These are phyloP conservation scores for Lamprotornis superbus DNA, from an alignment of 2,113 vertebrate species.

Conservation along the genomic window DNA sequence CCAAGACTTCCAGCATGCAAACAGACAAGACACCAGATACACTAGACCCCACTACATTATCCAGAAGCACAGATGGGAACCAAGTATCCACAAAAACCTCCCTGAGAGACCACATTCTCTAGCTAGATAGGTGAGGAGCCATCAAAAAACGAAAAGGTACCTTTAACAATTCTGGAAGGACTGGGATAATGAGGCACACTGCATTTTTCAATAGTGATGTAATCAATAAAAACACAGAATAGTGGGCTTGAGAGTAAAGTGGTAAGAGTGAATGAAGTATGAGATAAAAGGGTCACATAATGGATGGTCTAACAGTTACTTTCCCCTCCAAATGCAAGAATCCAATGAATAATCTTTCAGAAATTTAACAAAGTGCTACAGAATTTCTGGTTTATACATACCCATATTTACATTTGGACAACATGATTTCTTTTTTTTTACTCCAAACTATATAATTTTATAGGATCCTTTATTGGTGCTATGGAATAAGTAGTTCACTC, in stretches of 20 bases:
- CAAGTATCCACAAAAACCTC: background rate
- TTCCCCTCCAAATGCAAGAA: background rate
- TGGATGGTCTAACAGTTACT: background rate
- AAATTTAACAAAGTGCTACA: background rate
- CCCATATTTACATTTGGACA: background rate
- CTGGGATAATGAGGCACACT: background rate
- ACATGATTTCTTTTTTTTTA: background rate
- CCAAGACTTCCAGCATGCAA: background rate
- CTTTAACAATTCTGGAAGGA: background rate
- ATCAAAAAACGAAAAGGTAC: background rate
- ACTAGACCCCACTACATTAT: background rate
- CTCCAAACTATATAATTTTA: background rate
- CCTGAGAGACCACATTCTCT: background rate
- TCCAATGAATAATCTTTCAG: background rate
- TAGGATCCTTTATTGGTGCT: background rate
- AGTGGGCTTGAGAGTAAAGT: background rate
- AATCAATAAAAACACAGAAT: background rate
- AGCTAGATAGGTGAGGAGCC: background rate
- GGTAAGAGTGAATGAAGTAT: background rate
- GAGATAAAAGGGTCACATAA: background rate
- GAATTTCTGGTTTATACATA: background rate
- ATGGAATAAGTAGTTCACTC: background rate
- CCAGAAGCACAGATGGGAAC: background rate
- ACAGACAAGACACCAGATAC: background rate
- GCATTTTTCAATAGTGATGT: background rate